Evolutionary conservation across 2,888 invertebrate genomes (phyloP).

Genomic region (Oeneis ivallda): DNA sequence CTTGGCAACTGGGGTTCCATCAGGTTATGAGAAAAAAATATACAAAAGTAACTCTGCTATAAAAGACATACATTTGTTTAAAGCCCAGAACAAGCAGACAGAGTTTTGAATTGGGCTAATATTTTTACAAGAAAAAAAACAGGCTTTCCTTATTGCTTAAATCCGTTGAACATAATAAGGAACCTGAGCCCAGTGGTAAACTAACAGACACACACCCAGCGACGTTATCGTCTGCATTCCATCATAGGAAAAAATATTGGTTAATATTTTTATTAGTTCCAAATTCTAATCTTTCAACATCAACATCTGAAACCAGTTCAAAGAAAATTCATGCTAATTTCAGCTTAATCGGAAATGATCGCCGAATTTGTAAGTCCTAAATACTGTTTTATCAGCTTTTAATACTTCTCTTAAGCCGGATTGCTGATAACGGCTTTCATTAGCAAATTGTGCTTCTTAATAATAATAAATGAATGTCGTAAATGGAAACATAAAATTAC

Average conservation of each 20-base stretch:
- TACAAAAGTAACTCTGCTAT: too few relatives aligned
- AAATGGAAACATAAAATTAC: constrained; percentile 22
- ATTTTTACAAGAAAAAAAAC: too few relatives aligned
- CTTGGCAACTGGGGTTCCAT: too few relatives aligned
- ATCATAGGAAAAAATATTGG: neutral
- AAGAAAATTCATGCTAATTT: constrained; percentile 18
- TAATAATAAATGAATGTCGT: constrained; percentile 23
- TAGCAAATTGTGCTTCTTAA: constrained; percentile 29
- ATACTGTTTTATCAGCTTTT: constrained; percentile 33
- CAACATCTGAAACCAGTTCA: constrained; percentile 14
- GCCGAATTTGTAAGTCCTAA: constrained; percentile 17
- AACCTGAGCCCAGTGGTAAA: too few relatives aligned
- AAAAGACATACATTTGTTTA: too few relatives aligned
- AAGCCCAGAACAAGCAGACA: too few relatives aligned
- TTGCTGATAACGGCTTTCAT: constrained; percentile 30
- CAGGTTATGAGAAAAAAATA: too few relatives aligned
- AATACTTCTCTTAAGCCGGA: constrained; percentile 41
- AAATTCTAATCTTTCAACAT: neutral
- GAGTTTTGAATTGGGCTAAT: too few relatives aligned
- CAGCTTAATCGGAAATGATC: constrained; percentile 16
- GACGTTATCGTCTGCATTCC: too few relatives aligned
- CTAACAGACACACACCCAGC: too few relatives aligned
- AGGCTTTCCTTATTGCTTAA: too few relatives aligned
- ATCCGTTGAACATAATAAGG: too few relatives aligned
- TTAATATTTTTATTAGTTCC: neutral